Base-by-base conservation (phyloP, 2,113 vertebrate genomes). In the Psilopsiagon aurifrons region DNA sequence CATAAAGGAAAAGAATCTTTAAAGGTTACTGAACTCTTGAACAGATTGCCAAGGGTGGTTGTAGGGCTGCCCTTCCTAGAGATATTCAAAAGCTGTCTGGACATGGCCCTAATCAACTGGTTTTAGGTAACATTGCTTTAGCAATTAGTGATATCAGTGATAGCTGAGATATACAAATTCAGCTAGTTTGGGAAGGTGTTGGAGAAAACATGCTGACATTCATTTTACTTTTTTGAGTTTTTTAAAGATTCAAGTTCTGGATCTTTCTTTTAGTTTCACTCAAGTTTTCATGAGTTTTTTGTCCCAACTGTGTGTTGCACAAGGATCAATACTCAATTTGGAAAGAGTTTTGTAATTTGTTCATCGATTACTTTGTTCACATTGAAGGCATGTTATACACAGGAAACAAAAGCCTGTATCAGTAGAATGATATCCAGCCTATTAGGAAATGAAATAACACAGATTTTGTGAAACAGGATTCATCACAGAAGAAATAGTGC, bases 301-400 rank as follows among this genome's bases (percentile, higher is more conserved):
- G 20, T 60, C 63, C 8, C 59, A 92, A 47, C 37, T 64, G 22
- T 91, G 49, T 85, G 41, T 20, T 89, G 25, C 52, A 77, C 35
- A 63, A 86, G 80, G 78, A 97, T 98, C 97, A 89, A 97, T 96
- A 97, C 28, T 88, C 62, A 95, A 93, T 97, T 96, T 97, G 82
- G 67, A 94, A 97, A 94, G 89, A 93, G 52, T 90, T 92, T 92
- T 95, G 60, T 96, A 96, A 97, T 96, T 95, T 97, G 97, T 96
- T 97, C 69, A 93, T 94, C 93, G 85, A 86, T 54, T 63, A 96
- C 83, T 97, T 93, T 33, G 60, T 89, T 73, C 86, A 95, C 88
- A 83, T 62, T 86, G 63, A 95, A 93, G 83, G 35, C 46, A 68
- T 85, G 95, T 96, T 91, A 91, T 59, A 62, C 41, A 57, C 11